Base-by-base conservation (phyloP, 2,888 invertebrate species). In the Nebria salina region DNA sequence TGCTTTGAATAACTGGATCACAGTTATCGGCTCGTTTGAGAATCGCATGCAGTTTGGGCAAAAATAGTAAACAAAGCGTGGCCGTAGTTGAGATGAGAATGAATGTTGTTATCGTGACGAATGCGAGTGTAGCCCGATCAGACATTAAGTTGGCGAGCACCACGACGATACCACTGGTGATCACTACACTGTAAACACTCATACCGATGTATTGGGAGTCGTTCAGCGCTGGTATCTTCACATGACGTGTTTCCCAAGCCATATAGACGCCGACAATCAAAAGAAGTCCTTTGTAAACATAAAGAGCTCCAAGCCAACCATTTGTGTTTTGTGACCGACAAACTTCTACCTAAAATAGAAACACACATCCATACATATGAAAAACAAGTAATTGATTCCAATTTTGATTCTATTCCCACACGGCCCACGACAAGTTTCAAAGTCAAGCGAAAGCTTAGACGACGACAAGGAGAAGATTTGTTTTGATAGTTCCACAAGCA, bases 171-270 rank as follows among this genome's bases (percentile, higher is more conserved):
- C 95, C 93, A 84, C 96, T 96, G 73, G 95, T 95, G 83, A 97
- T 95, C 75, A 97, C 96, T 0, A 97, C 97, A 76, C 94, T 96
- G 87, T 98, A 97, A 0, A 97, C 97, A 85, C 96, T 97, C 88
- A 97, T 94, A 11, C 96, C 97, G 84, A 98, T 97, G 88, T 97
- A 97, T 87, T 97, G 96, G 5, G 97, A 97, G 89, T 98, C 97
- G 89, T 97, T 97, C 41, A 98, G 90, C 0, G 96, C 96, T 13
- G 96, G 95, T 85, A 97, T 96, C 90, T 97, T 97, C 34, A 98
- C 96, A 88, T 95, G 94, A 76, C 96, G 92, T 9, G 97, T 98
- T 90, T 97, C 97, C 97, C 97, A 97, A 0, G 97, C 97, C 97
- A 97, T 97, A 90, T 97, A 97, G 3, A 97, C 95, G 0, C 97